Base-by-base conservation (phyloP, 1,140 invertebrate genomes). In the Pseudomyrmex cubaensis region DNA sequence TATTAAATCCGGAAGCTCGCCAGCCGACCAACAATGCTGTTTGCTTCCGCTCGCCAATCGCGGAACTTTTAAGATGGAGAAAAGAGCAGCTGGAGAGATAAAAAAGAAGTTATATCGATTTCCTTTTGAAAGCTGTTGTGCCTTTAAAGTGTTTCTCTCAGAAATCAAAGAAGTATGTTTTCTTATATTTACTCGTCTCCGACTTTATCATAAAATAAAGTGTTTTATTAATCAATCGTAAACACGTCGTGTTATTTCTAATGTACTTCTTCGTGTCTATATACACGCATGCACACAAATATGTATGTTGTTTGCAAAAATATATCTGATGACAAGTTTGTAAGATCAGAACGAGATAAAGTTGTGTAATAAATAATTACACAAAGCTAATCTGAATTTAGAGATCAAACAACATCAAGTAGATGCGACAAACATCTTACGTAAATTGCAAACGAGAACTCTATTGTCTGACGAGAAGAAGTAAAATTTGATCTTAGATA, bases 11-110 rank as follows among this genome's bases (percentile, higher is more conserved):
- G 64, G 78, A 89, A 86, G 86, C 88, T 85, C 74, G 80, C 63
- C 63, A 82, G 64, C 62, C 85, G 91, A 87, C 90, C 90, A 92
- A 91, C 89, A 89, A 84, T 88, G 90, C 90, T 90, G 87, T 91
- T 92, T 90, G 87, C 85, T 84, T 82, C 86, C 75, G 83, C 10
- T 69, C 70, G 77, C 82, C 75, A 75, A 86, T 86, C 86, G 78
- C 25, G 56, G 52, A 77, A 67, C 84, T 67, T 66, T 75, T 20
- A 54, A 85, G 46, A 80, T 82, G 72, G 57, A 74, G 78, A 82
- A 82, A 74, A 63, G 78, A 82, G 59, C 82, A 80, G 44, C 76
- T 80, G 76, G 54, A n/a, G 44, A 80, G 66, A 80, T 80, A 80
- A 80, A 80, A 78, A 80, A 80, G 66, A 72, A 70, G 66, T 80